Base-by-base conservation (phyloP, 2,888 invertebrate species). In the Eupeodes latifasciatus region DNA sequence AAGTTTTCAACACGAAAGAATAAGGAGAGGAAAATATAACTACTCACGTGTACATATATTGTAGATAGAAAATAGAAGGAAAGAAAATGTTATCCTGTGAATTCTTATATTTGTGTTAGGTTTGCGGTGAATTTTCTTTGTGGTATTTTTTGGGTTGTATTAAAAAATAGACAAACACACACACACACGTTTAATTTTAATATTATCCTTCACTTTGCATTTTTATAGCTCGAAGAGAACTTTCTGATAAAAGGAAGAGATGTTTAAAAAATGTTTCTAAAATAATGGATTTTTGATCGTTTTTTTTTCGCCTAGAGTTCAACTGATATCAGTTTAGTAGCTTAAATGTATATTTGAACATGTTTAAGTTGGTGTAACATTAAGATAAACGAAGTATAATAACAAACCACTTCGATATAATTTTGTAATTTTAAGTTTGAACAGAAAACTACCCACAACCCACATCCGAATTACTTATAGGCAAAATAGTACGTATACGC, bases 121-220 rank as follows among this genome's bases (percentile, higher is more conserved):
- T 47, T 19, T 47, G 27, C 49, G 27, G 49, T 62, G 16, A 40
- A 40, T 62, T 44, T 40, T 16, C 40, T 62, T 44, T 62, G 10
- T 62, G 16, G n/a, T 62, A 11, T 44, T 40, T n/a, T 62, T 40
- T 10, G 10, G 36, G 10, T 16, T 40, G 16, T 16, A n/a, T 5
- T 0, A 36, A 7, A 2, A n/a, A 12, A 4, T 57, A 27, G 16
- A 1, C 16, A 40, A 40, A 40, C 4, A 34, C 27, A 53, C 1
- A 34, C 27, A 53, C 1, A 27, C 11, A 44, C 27, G 2, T 27
- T 27, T 2, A 27, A 1, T 27, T 44, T 16, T 4, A 62, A 19
- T 44, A 44, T 62, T 40, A 62, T 44, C 4, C 40, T 16, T 62
- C 62, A 62, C 40, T 62, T 62, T 62, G 40, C 40, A 62, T 62